These are phyloP conservation scores for Meleagris gallopavo DNA, from an alignment of 2,113 vertebrate genomes.

Conservation along the genomic window DNA sequence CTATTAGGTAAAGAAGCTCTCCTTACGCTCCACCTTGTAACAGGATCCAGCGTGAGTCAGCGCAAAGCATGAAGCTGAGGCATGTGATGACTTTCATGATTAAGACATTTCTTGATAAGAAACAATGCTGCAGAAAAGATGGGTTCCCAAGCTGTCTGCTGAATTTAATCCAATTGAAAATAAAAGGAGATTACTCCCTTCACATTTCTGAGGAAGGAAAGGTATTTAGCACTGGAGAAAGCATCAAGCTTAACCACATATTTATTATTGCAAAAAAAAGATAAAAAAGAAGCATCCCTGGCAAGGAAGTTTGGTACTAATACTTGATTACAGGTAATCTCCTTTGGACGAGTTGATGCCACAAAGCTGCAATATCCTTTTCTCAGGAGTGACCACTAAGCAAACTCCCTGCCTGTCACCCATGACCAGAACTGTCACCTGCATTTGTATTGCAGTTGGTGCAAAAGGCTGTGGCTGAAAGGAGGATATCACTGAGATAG, in stretches of 20 bases:
- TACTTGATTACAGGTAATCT: not conserved
- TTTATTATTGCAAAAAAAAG: not conserved
- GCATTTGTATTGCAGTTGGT: not conserved
- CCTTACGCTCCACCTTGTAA: constrained; percentile 8
- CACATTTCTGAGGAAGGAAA: not conserved
- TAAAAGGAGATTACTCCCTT: constrained; percentile 41
- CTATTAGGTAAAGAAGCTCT: constrained; percentile 13
- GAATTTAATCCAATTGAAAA: constrained; percentile 43
- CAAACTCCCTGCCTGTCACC: not conserved
- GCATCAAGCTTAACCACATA: constrained; percentile 6
- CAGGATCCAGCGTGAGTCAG: constrained; percentile 13
- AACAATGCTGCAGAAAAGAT: constrained; percentile 25
- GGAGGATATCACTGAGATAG: not conserved
- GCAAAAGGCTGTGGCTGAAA: not conserved
- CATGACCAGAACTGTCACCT: not conserved
- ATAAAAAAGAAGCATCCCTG: not conserved
- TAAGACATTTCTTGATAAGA: constrained; percentile 38
- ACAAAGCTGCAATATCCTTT: not conserved
- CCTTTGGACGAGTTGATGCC: not conserved
- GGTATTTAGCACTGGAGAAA: not conserved
- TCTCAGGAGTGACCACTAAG: not conserved
- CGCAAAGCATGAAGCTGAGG: not conserved
- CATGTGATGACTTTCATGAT: constrained; percentile 11
- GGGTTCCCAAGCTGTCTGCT: not conserved
- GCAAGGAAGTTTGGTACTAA: not conserved